Evolutionary conservation across 2,888 invertebrate genomes (phyloP).

Genomic region (Drosophila subsilvestris): DNA sequence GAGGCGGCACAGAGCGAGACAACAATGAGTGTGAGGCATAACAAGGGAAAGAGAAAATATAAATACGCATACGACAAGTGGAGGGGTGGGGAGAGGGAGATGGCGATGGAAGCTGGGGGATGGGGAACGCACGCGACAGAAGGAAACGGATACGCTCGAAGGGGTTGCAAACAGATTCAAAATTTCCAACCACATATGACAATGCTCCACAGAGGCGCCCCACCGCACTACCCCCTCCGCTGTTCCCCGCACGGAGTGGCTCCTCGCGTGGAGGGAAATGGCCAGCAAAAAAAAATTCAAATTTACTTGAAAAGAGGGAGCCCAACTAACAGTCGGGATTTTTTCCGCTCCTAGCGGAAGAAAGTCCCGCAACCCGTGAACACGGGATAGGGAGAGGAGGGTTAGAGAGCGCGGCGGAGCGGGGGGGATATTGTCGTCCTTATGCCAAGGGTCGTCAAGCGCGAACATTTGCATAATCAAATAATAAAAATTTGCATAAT

Average conservation of each 20-base stretch:
- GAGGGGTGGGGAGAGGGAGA: neutral
- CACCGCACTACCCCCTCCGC: constrained; percentile 1
- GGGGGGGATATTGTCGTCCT: constrained; percentile 80
- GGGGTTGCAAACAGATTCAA: constrained; percentile 82
- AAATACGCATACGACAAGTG: constrained; percentile 78
- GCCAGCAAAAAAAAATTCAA: constrained; percentile 72
- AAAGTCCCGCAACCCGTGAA: constrained; percentile 56
- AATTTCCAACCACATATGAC: constrained; percentile 82
- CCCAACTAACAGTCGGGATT: constrained; percentile 70
- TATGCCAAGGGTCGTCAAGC: constrained; percentile 84
- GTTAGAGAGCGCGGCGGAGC: constrained; percentile 15
- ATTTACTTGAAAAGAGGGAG: constrained; percentile 51
- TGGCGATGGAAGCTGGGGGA: constrained; percentile 15
- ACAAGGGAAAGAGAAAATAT: constrained; percentile 68
- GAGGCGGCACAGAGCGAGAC: constrained; percentile 24
- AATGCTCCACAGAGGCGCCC: constrained; percentile 72
- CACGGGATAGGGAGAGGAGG: constrained; percentile 13
- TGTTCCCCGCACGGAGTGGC: neutral
- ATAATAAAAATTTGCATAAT: constrained; percentile 84
- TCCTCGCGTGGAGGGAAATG: constrained; percentile 29
- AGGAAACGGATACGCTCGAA: constrained; percentile 81
- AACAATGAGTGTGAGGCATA: constrained; percentile 51
- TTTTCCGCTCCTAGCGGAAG: constrained; percentile 56
- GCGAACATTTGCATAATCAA: constrained; percentile 84
- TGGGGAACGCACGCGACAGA: constrained; percentile 75